Conservation (phyloP, 2,113 vertebrate species). For the Cardinalis cardinalis region DNA sequence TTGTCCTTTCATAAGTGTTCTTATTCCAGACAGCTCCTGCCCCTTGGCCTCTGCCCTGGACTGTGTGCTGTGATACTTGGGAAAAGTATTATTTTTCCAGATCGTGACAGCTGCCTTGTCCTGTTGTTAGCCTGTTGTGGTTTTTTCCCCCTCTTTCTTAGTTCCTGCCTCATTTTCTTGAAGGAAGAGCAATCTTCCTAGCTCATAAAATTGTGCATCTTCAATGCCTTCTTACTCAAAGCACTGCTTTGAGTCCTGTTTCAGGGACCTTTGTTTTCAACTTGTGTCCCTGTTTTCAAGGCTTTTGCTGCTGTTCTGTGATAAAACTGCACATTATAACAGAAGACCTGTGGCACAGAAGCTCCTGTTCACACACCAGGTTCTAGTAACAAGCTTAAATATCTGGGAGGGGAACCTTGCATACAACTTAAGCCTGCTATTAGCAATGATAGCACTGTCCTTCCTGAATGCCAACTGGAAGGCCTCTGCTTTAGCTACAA, state of each 20-base stretch:
- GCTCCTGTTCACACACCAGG: not conserved
- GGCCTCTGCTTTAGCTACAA: not conserved
- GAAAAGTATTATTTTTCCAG: not conserved
- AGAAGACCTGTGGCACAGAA: not conserved
- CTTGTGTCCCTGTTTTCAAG: not conserved
- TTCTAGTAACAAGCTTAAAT: not conserved
- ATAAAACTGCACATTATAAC: not conserved
- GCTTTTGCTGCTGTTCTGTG: not conserved
- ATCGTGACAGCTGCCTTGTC: not conserved
- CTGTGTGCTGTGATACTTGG: not conserved
- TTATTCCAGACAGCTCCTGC: fast-evolving
- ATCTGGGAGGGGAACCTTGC: not conserved
- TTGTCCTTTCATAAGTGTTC: not conserved
- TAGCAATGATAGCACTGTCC: not conserved
- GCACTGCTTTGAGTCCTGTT: not conserved
- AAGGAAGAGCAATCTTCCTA: not conserved
- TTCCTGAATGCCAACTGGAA: not conserved
- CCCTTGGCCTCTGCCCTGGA: not conserved
- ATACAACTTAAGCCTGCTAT: not conserved
- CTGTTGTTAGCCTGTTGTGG: not conserved
- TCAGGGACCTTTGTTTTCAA: not conserved
- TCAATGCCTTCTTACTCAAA: not conserved
- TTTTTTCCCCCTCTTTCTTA: not conserved
- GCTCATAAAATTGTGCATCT: not conserved
- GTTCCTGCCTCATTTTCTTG: not conserved